These are phyloP conservation scores for Osmerus mordax DNA, from an alignment of 2,113 vertebrate genomes.

Conservation along the genomic window DNA sequence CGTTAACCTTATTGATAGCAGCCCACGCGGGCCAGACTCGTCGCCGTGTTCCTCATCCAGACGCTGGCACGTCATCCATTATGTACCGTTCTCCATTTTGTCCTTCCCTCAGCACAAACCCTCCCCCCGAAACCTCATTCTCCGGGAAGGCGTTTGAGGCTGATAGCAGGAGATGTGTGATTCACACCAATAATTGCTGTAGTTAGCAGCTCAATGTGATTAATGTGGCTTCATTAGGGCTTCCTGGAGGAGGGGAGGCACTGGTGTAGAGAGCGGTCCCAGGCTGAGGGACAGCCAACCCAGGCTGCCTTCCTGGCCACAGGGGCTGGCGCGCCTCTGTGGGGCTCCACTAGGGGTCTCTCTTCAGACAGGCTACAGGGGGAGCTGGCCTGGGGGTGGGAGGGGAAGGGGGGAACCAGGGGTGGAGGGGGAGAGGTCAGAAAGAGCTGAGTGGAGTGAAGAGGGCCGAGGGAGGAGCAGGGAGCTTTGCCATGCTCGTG, in stretches of 20 bases:
- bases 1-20: conserved; percentile 18
- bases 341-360: conserved; percentile 66
- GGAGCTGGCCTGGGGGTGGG: conserved; percentile 28
- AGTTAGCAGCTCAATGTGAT: conserved; percentile 54
- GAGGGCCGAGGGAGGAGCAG: not conserved
- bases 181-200: conserved; percentile 49
- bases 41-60: conserved; percentile 28
- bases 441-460: conserved; percentile 4
- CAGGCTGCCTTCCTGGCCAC: conserved; percentile 10
- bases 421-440: not conserved
- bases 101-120: conserved; percentile 14
- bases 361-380: conserved; percentile 51
- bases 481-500: conserved; percentile 27
- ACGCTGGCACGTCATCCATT: conserved; percentile 49
- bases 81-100: conserved; percentile 42
- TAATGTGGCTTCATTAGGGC: conserved; percentile 50
- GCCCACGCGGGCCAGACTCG: conserved; percentile 25
- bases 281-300: conserved; percentile 17
- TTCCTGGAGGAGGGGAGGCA: conserved; percentile 26
- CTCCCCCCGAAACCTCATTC: conserved; percentile 2
- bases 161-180: conserved; percentile 45
- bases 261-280: conserved; percentile 17
- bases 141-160: conserved; percentile 21
- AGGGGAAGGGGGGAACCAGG: conserved; percentile 41
- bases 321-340: conserved; percentile 3